Evolutionary conservation across 1,140 invertebrate species (phyloP).

Genomic region (Eriosoma lanigerum): DNA sequence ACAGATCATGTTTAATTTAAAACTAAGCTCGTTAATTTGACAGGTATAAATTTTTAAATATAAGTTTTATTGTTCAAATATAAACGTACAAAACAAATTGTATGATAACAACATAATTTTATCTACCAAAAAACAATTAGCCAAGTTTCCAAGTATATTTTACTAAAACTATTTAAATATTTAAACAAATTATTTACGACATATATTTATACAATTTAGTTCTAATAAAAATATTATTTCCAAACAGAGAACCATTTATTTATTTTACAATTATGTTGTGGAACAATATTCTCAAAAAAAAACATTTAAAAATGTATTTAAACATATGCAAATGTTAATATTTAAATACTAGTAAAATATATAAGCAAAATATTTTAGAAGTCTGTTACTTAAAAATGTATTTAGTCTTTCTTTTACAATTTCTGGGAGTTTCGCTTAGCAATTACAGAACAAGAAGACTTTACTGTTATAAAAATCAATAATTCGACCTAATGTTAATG

Average conservation of each 20-base stretch:
- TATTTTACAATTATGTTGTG: no score
- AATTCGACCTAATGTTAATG: constrained; percentile 24
- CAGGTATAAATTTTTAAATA: not conserved
- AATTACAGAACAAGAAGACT: constrained; percentile 16
- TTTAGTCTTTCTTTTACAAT: not conserved
- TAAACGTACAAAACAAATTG: not conserved
- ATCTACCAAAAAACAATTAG: constrained; percentile 7
- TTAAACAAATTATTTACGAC: no score
- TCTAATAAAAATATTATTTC: no score
- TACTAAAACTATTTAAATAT: not conserved
- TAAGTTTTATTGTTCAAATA: constrained; percentile 4
- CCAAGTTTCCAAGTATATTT: not conserved
- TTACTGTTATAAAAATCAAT: constrained; percentile 27
- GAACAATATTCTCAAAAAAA: not conserved
- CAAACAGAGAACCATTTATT: no score
- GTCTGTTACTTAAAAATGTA: not conserved
- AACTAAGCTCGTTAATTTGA: constrained; percentile 11
- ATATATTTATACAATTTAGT: no score
- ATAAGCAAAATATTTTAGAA: not conserved
- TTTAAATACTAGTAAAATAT: not conserved
- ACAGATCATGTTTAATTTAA: not conserved
- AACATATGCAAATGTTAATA: not conserved
- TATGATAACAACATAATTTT: constrained; percentile 9
- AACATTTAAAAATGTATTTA: not conserved
- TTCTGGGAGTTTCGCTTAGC: not conserved